Conservation (phyloP, 1,140 invertebrate genomes). For the Latrodectus geometricus region DNA sequence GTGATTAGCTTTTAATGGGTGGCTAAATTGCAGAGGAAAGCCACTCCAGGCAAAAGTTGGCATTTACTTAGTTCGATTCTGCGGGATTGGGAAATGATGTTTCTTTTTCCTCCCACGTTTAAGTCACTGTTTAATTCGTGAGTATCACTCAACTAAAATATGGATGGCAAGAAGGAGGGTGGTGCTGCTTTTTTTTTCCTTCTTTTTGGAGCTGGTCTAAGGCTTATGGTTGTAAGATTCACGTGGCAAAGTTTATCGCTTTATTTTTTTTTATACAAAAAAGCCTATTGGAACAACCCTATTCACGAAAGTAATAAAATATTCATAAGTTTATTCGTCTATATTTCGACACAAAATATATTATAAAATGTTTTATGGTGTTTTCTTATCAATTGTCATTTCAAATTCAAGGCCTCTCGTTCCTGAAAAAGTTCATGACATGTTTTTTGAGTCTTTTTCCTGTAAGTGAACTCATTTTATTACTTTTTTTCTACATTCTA, state of each 20-base stretch:
- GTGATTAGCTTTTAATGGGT: constrained; percentile 59
- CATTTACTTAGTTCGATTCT: constrained; percentile 54
- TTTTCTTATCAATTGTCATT: too few species aligned
- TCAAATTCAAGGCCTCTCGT: too few species aligned
- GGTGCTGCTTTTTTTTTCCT: too few species aligned
- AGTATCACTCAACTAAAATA: constrained; percentile 24
- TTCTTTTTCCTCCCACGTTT: constrained; percentile 38
- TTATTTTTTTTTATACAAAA: background rate
- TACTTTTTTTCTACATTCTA: too few species aligned
- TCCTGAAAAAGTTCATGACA: too few species aligned
- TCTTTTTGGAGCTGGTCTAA: background rate
- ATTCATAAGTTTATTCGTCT: too few species aligned
- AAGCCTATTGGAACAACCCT: background rate
- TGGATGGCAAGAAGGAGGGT: constrained; percentile 9
- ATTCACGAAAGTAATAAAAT: too few species aligned
- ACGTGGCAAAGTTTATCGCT: background rate
- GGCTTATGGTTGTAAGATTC: background rate
- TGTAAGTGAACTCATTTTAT: too few species aligned
- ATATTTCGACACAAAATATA: too few species aligned
- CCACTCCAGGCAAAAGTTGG: constrained; percentile 25
- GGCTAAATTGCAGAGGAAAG: constrained; percentile 53
- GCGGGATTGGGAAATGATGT: constrained; percentile 8
- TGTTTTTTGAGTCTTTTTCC: too few species aligned
- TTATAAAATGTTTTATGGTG: too few species aligned
- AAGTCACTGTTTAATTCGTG: constrained; percentile 46